Evolutionary conservation across 2,113 vertebrate genomes (phyloP).

Genomic region (Cinclus cinclus): DNA sequence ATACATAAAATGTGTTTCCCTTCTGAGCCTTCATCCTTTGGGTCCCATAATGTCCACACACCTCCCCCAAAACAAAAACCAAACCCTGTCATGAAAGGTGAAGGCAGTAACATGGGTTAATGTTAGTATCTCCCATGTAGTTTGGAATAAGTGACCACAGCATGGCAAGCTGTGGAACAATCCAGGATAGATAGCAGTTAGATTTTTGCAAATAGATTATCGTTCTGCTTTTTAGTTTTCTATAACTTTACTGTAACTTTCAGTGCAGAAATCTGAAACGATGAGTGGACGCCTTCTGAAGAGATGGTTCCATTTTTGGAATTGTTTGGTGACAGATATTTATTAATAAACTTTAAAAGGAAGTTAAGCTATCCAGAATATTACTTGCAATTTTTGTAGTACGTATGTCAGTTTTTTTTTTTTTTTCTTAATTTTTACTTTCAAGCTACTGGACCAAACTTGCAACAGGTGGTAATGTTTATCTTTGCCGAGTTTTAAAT

Average conservation of each 20-base stretch:
- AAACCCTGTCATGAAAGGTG: background rate
- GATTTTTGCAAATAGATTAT: background rate
- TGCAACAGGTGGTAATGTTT: background rate
- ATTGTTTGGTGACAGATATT: background rate
- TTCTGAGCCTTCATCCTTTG: background rate
- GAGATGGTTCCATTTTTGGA: background rate
- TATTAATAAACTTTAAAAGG: background rate
- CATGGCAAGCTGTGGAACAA: background rate
- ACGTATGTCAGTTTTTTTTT: rapidly evolving
- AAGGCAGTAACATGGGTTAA: background rate
- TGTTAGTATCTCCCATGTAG: background rate
- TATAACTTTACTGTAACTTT: background rate
- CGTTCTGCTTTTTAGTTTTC: background rate
- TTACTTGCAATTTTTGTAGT: background rate
- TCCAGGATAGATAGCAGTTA: background rate
- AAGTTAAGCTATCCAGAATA: background rate
- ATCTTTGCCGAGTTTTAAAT: background rate
- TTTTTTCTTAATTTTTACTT: background rate
- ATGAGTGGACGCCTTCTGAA: background rate
- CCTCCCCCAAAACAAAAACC: background rate
- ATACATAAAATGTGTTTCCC: background rate
- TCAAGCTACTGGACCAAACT: background rate
- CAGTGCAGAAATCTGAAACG: background rate
- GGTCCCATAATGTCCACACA: background rate
- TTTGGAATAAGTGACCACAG: background rate